phyloP scores from a whole-genome alignment of 2,797 vertebrate species.

The Hephaestus fuliginosus region DNA sequence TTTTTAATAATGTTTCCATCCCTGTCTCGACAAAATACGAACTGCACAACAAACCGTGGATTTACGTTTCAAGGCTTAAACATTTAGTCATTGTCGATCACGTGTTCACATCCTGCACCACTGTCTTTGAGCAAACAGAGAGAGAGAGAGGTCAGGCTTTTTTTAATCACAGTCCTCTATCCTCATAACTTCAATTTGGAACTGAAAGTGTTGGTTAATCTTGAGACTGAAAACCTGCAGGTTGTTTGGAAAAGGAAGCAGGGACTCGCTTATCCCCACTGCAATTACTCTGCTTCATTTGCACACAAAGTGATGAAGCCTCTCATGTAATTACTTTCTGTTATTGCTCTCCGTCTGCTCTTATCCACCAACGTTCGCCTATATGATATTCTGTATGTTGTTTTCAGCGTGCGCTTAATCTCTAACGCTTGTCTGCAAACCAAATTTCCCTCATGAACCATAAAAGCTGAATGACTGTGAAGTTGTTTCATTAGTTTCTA shows the following conservation, averaged over 20 bases:
- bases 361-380: background rate
- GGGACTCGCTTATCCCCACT: background rate
- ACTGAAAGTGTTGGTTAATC: background rate
- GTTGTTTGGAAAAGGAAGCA: constrained; percentile 7
- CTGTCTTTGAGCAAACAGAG: background rate
- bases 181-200: background rate
- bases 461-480: constrained; percentile 48
- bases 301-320: background rate
- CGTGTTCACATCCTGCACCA: background rate
- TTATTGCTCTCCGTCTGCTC: constrained; percentile 29
- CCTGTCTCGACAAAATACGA: too few relatives aligned
- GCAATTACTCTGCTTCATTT: constrained; percentile 11
- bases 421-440: constrained; percentile 13
- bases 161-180: background rate
- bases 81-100: too few relatives aligned
- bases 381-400: background rate
- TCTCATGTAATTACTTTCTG: background rate
- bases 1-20: too few relatives aligned
- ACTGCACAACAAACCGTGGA: too few relatives aligned
- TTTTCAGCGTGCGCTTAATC: background rate
- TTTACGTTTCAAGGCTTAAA: background rate
- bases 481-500: constrained; percentile 57
- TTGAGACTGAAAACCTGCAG: background rate
- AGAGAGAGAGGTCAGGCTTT: background rate
- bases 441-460: constrained; percentile 65